A percentile compares a stretch with the other conserved stretches of the same genome.
These are phyloP conservation scores for Drosophila kurseongensis DNA, from an alignment of 1,140 invertebrate genomes.

Conservation along the genomic window DNA sequence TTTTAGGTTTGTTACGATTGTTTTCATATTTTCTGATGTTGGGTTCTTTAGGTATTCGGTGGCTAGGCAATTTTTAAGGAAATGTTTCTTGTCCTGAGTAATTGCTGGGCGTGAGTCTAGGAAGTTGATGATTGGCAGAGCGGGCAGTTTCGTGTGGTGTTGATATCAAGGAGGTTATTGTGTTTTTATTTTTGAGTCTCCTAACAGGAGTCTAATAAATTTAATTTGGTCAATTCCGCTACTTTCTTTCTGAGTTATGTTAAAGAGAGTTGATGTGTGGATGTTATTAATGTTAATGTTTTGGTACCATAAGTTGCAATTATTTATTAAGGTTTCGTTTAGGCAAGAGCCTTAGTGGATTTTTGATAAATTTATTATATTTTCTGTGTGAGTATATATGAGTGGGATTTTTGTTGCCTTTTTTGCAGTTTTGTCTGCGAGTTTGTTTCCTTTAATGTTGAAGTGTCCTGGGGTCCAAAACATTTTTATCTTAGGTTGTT, in stretches of 20 bases:
- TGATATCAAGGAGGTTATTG: background rate
- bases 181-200: background rate
- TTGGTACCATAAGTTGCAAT: conserved; percentile 2
- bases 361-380: background rate
- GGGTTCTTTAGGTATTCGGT: no score
- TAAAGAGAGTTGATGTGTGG: background rate
- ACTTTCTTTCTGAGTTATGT: background rate
- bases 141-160: background rate
- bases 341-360: background rate
- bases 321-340: background rate
- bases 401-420: background rate
- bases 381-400: background rate
- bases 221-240: background rate
- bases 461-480: no score
- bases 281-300: background rate
- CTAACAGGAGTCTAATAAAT: background rate
- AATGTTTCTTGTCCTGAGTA: no score
- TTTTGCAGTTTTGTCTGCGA: background rate
- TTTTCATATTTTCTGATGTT: no score
- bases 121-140: no score
- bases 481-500: no score
- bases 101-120: no score
- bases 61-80: no score
- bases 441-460: background rate
- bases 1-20: no score